These are phyloP conservation scores for Enteromius mattozi DNA, from an alignment of 2,797 vertebrate species.

Conservation along the genomic window DNA sequence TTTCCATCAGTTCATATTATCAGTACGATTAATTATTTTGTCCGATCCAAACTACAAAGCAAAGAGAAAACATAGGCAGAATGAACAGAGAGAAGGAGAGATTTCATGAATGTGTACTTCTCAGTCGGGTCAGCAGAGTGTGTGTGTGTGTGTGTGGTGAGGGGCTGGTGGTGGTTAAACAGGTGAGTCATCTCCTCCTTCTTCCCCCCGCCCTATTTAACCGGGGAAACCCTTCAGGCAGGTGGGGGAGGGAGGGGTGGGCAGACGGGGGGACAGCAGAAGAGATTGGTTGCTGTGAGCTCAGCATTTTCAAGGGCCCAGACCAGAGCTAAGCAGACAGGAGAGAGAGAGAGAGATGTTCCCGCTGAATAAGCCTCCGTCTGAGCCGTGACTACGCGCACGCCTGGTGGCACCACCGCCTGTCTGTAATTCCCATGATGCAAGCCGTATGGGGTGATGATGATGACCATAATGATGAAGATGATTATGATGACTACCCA, in stretches of 20 bases:
- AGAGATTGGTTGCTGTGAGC: constrained; percentile 44
- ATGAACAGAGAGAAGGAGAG: not conserved
- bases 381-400: constrained; percentile 53
- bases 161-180: constrained; percentile 27
- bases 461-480: constrained; percentile 63
- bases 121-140: constrained; percentile 6
- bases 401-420: constrained; percentile 57
- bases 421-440: constrained; percentile 64
- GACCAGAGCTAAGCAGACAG: constrained; percentile 47
- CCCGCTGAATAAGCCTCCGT: constrained; percentile 58
- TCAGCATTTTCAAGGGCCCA: constrained; percentile 59
- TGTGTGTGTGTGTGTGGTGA: not conserved
- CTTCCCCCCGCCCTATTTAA: constrained; percentile 37
- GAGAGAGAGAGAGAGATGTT: constrained; percentile 46
- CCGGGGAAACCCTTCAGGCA: constrained; percentile 54
- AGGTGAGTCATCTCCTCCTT: constrained; percentile 50
- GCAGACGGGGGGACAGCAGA: constrained; percentile 30
- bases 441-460: constrained; percentile 68
- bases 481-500: constrained; percentile 67
- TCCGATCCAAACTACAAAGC: not conserved
- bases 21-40: constrained; percentile 15
- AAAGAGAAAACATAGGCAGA: constrained; percentile 31
- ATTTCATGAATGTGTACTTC: not conserved
- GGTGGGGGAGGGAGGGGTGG: constrained; percentile 27
- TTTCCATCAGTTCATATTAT: constrained; percentile 20